Evolutionary conservation across 2,797 vertebrate species (phyloP).

Genomic region (Selene dorsalis): DNA sequence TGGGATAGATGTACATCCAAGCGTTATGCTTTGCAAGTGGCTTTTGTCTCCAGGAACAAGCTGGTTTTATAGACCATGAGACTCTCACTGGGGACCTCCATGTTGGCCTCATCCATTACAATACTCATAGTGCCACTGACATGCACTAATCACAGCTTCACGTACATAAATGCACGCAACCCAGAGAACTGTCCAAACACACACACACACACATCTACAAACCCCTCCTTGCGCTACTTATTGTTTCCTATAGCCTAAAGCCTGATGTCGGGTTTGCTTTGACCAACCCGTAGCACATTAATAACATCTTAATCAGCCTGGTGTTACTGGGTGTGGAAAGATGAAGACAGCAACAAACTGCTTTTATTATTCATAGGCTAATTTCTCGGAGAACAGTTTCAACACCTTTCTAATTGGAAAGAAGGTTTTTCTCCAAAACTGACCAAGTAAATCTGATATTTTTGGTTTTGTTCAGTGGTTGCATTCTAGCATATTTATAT

Average conservation of each 20-base stretch:
- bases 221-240: slow-evolving; percentile 26
- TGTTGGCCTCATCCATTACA: slow-evolving; percentile 80
- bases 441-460: not conserved
- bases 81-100: slow-evolving; percentile 74
- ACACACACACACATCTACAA: slow-evolving; percentile 27
- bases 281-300: slow-evolving; percentile 53
- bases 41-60: slow-evolving; percentile 37
- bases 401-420: slow-evolving; percentile 76
- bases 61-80: slow-evolving; percentile 71
- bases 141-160: slow-evolving; percentile 71
- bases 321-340: slow-evolving; percentile 76
- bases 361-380: slow-evolving; percentile 69
- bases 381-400: slow-evolving; percentile 62
- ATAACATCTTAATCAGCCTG: slow-evolving; percentile 65
- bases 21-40: slow-evolving; percentile 22
- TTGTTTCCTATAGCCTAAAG: slow-evolving; percentile 65
- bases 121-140: slow-evolving; percentile 69
- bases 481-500: not conserved
- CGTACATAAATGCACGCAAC: slow-evolving; percentile 8
- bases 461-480: slow-evolving; percentile 9
- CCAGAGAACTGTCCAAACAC: slow-evolving; percentile 26
- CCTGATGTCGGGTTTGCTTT: slow-evolving; percentile 25
- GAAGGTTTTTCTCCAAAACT: slow-evolving; percentile 11
- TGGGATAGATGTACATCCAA: slow-evolving; percentile 22
- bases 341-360: slow-evolving; percentile 48